These are phyloP conservation scores for Tetramorium bicarinatum DNA, from an alignment of 2,888 invertebrate genomes.

Conservation along the genomic window DNA sequence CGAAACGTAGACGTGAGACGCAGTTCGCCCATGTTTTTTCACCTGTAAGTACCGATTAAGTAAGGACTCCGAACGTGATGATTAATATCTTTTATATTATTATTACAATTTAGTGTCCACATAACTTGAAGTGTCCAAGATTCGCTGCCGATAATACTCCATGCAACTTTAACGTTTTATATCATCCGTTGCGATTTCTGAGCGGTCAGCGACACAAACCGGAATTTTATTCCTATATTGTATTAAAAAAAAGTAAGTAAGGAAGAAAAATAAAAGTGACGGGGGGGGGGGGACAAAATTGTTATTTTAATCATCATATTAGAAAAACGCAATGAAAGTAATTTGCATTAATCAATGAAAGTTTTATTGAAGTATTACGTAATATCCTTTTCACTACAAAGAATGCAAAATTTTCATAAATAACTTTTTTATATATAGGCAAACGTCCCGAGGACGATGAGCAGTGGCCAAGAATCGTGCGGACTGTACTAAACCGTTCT, in stretches of 20 bases:
- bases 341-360: background rate
- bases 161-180: slow-evolving; percentile 92
- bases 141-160: slow-evolving; percentile 89
- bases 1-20: slow-evolving; percentile 78
- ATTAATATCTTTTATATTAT: slow-evolving; percentile 8
- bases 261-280: background rate
- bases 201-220: slow-evolving; percentile 81
- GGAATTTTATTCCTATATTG: slow-evolving; percentile 92
- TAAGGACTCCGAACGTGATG: background rate
- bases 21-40: slow-evolving; percentile 90
- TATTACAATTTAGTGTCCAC: slow-evolving; percentile 90
- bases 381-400: background rate
- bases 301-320: slow-evolving; percentile 1
- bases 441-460: slow-evolving; percentile 86
- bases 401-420: slow-evolving; percentile 38
- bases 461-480: slow-evolving; percentile 93
- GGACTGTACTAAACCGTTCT: slow-evolving; percentile 90
- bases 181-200: slow-evolving; percentile 87
- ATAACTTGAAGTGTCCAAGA: slow-evolving; percentile 93
- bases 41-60: slow-evolving; percentile 88
- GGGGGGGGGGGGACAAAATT: background rate
- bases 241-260: slow-evolving; percentile 92
- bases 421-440: slow-evolving; percentile 79
- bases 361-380: slow-evolving; percentile 1
- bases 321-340: slow-evolving; percentile 17